A percentile compares a stretch with the other conserved stretches of the same genome.
phyloP scores from a whole-genome alignment of 1,140 invertebrate species.

The Bactericera cockerelli region DNA sequence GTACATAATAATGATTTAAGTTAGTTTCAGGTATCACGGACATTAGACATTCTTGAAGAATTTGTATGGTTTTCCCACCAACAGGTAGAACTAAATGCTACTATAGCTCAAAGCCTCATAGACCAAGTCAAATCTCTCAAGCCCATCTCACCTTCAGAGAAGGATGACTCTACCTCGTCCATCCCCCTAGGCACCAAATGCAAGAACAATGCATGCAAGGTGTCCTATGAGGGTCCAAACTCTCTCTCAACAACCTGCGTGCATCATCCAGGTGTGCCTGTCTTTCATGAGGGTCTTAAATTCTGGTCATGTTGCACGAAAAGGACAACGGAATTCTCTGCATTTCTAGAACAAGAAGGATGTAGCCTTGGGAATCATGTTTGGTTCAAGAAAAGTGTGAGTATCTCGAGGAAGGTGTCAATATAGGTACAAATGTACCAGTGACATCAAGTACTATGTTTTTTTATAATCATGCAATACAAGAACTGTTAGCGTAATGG shows the following conservation, averaged over 20 bases:
- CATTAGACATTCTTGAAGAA: too few relatives aligned
- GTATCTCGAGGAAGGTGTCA: too few relatives aligned
- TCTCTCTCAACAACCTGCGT: conserved; percentile 51
- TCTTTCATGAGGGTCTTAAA: conserved; percentile 97
- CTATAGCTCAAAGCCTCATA: conserved; percentile 17
- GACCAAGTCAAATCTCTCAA: conserved; percentile 40
- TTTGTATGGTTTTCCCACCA: too few relatives aligned
- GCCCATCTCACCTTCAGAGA: conserved; percentile 28
- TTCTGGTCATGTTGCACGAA: conserved; percentile 94
- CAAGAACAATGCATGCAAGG: conserved; percentile 73
- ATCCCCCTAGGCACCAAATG: conserved; percentile 65
- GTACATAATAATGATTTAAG: too few relatives aligned
- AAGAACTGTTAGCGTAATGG: too few relatives aligned
- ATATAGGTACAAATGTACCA: too few relatives aligned
- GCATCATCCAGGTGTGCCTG: conserved; percentile 75
- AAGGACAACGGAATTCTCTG: conserved; percentile 83
- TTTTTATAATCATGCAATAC: background rate
- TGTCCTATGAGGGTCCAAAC: conserved; percentile 47
- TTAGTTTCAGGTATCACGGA: too few relatives aligned
- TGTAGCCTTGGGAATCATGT: conserved; percentile 70
- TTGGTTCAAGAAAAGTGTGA: conserved; percentile 64
- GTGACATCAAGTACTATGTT: too few relatives aligned
- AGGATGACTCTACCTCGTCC: background rate
- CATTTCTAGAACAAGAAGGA: conserved; percentile 74
- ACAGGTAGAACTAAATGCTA: background rate